A percentile compares a stretch with the other conserved stretches of the same genome.
These are phyloP conservation scores for Microplitis demolitor DNA, from an alignment of 1,140 invertebrate genomes.

Conservation along the genomic window DNA sequence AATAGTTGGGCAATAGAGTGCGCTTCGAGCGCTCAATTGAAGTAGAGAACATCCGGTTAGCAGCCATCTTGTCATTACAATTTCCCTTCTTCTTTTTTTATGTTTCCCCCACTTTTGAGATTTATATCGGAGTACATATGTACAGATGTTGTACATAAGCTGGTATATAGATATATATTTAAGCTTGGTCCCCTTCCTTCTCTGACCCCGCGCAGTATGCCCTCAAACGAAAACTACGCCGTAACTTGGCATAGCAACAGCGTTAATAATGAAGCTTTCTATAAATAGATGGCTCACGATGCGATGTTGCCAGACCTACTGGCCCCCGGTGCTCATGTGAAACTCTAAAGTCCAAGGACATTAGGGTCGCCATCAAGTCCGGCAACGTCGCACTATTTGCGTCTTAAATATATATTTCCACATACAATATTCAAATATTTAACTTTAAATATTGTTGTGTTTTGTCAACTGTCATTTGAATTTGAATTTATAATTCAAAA, in stretches of 20 bases:
- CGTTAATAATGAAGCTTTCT: slow-evolving; percentile 35
- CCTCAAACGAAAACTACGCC: slow-evolving; percentile 28
- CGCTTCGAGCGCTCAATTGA: slow-evolving; percentile 10
- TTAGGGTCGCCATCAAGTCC: slow-evolving; percentile 6
- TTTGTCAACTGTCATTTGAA: background rate
- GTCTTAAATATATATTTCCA: background rate
- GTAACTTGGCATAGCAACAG: slow-evolving; percentile 49
- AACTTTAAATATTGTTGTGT: background rate
- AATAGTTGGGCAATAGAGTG: background rate
- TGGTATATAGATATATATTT: too few relatives aligned
- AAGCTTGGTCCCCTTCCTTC: slow-evolving; percentile 2
- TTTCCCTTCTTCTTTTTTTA: background rate
- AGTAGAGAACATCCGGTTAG: slow-evolving; percentile 39
- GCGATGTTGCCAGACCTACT: slow-evolving; percentile 49
- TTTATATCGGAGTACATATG: too few relatives aligned
- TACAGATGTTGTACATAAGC: background rate
- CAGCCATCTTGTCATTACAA: slow-evolving; percentile 44
- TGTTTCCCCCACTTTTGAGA: background rate
- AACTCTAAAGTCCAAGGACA: slow-evolving; percentile 37
- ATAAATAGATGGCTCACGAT: slow-evolving; percentile 43
- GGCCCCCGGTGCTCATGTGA: slow-evolving; percentile 30
- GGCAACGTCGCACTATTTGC: slow-evolving; percentile 38
- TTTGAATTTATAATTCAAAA: background rate
- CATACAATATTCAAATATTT: background rate
- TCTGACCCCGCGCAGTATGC: background rate